Evolutionary conservation across 2,888 invertebrate genomes (phyloP).

Genomic region (Oscheius sp.): DNA sequence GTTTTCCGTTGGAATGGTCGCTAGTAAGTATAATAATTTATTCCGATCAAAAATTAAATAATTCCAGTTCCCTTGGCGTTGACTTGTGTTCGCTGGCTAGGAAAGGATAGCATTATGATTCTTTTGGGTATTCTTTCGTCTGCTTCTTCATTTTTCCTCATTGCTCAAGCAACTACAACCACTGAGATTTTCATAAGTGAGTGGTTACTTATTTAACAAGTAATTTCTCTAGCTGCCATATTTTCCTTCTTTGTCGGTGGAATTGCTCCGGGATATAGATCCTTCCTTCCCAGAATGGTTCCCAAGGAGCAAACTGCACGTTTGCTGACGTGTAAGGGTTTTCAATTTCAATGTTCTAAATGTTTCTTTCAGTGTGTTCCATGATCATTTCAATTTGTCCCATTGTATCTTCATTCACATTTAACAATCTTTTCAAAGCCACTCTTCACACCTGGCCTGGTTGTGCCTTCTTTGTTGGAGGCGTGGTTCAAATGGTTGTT

Average conservation of each 20-base stretch:
- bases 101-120: constrained; percentile 65
- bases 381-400: constrained; percentile 66
- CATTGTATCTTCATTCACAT: constrained; percentile 59
- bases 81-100: constrained; percentile 51
- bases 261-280: constrained; percentile 66
- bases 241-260: constrained; percentile 60
- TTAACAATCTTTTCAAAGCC: constrained; percentile 65
- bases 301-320: constrained; percentile 69
- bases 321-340: constrained; percentile 50
- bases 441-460: constrained; percentile 67
- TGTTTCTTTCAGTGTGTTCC: constrained; percentile 42
- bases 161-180: constrained; percentile 60
- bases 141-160: constrained; percentile 47
- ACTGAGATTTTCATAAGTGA: constrained; percentile 60
- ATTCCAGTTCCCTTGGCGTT: constrained; percentile 57
- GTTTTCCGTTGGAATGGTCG: constrained; percentile 52
- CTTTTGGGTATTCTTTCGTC: constrained; percentile 53
- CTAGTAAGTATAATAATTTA: constrained; percentile 35
- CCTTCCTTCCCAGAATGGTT: constrained; percentile 69
- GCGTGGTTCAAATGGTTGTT: constrained; percentile 52
- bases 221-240: constrained; percentile 52
- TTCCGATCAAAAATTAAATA: background rate
- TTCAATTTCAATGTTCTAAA: background rate
- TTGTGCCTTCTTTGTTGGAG: constrained; percentile 66
- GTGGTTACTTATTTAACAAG: too few species aligned